A percentile compares a stretch with the other conserved stretches of the same genome.
phyloP scores from a whole-genome alignment of 2,113 vertebrate genomes.

The Hylia prasina region DNA sequence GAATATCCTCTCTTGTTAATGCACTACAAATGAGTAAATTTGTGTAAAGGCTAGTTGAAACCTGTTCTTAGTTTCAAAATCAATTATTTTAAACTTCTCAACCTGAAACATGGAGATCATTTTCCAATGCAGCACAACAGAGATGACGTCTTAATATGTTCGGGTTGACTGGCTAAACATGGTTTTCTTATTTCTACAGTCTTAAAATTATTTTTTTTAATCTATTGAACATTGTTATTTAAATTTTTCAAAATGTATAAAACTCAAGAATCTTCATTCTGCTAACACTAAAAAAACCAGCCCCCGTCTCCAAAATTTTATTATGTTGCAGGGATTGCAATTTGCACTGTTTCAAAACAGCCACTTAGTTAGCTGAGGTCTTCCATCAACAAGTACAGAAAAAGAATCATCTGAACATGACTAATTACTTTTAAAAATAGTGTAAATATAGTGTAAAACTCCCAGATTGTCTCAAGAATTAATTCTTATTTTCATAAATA shows the following conservation, averaged over 20 bases:
- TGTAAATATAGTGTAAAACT: not conserved
- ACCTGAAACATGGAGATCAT: not conserved
- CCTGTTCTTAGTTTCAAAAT: not conserved
- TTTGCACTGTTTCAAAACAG: not conserved
- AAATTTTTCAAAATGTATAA: not conserved
- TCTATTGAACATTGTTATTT: not conserved
- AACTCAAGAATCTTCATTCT: not conserved
- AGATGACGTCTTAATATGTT: not conserved
- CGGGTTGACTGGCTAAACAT: not conserved
- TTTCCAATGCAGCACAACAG: not conserved
- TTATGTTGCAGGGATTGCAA: not conserved
- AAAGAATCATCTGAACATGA: not conserved
- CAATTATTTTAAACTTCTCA: conserved; percentile 23
- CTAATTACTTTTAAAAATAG: not conserved
- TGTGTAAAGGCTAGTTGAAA: conserved; percentile 9
- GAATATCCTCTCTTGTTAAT: not conserved
- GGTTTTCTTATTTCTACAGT: not conserved
- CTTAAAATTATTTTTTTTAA: not conserved
- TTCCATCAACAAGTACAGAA: not conserved
- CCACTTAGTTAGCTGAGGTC: not conserved
- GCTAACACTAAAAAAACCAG: not conserved
- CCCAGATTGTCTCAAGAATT: not conserved
- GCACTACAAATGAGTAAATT: not conserved
- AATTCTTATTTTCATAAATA: not conserved
- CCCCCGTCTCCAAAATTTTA: not conserved